phyloP scores from a whole-genome alignment of 1,140 invertebrate species.

The Drosophila obscura region DNA sequence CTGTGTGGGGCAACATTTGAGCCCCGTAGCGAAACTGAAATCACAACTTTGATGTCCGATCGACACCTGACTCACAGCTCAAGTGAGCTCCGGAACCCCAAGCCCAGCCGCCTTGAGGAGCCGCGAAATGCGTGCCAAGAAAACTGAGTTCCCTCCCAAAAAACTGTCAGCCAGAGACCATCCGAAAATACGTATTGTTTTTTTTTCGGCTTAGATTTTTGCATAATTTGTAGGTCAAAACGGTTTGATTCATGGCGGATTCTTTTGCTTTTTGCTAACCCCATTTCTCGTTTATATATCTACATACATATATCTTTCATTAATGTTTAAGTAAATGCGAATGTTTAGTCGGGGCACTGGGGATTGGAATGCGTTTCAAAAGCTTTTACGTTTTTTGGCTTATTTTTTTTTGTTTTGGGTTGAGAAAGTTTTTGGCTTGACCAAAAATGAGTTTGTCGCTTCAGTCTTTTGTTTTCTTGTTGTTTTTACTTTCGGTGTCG shows the following conservation, averaged over 20 bases:
- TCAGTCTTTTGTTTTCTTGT: slow-evolving; percentile 70
- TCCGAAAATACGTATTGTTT: slow-evolving; percentile 19
- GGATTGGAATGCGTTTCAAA: slow-evolving; percentile 40
- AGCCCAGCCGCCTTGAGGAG: slow-evolving; percentile 11
- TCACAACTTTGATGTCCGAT: slow-evolving; percentile 7
- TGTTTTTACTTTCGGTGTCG: slow-evolving; percentile 54
- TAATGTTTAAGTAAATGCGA: slow-evolving; percentile 39
- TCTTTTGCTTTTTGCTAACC: slow-evolving; percentile 28
- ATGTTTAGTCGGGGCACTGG: slow-evolving; percentile 25
- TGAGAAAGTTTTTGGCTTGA: slow-evolving; percentile 62
- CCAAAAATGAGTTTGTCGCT: slow-evolving; percentile 67
- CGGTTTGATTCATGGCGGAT: slow-evolving; percentile 36
- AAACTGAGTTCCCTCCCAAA: slow-evolving; percentile 44
- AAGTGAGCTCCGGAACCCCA: too few relatives aligned
- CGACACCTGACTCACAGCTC: slow-evolving; percentile 17
- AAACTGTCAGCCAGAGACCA: slow-evolving; percentile 25
- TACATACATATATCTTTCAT: slow-evolving; percentile 8
- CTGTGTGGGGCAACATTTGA: slow-evolving; percentile 32
- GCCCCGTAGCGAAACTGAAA: slow-evolving; percentile 25
- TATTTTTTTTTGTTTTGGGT: slow-evolving; percentile 22
- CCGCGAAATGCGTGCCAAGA: slow-evolving; percentile 57
- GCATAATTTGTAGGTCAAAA: slow-evolving; percentile 66
- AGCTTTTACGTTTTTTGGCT: slow-evolving; percentile 31
- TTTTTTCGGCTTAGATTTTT: slow-evolving; percentile 24
- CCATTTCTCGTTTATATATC: slow-evolving; percentile 3